These are phyloP conservation scores for Tinamus guttatus DNA, from an alignment of 2,113 vertebrate species.

Conservation along the genomic window DNA sequence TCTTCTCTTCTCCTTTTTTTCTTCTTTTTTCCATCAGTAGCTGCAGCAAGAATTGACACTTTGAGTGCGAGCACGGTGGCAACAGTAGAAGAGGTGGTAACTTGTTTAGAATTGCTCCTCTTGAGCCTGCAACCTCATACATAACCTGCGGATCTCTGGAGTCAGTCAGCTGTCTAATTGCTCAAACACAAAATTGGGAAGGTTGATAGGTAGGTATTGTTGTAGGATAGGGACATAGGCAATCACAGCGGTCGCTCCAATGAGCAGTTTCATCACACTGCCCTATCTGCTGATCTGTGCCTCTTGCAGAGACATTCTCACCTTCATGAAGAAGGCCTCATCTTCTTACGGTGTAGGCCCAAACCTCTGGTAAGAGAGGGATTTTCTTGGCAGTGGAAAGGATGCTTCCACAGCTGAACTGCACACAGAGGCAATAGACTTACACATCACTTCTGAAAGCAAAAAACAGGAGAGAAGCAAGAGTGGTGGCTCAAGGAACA, in stretches of 20 bases:
- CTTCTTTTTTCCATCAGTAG: too few species aligned
- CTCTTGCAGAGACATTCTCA: neutral
- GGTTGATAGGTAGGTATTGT: rapidly evolving
- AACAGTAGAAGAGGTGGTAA: neutral
- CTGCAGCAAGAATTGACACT: neutral
- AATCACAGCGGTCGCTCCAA: neutral
- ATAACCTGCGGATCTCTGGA: neutral
- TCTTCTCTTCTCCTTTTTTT: neutral
- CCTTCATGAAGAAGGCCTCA: neutral
- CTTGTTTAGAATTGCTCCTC: neutral
- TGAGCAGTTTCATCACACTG: neutral
- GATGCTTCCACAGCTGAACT: neutral
- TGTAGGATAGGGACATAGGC: neutral
- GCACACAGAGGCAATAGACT: neutral
- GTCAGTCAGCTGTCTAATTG: neutral
- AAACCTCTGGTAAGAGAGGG: neutral
- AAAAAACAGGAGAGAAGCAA: neutral
- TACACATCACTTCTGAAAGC: neutral
- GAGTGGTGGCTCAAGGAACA: neutral
- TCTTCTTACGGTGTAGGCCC: rapidly evolving
- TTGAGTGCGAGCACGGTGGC: neutral
- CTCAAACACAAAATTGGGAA: neutral
- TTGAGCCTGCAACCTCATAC: neutral
- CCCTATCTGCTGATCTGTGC: neutral
- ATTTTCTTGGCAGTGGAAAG: neutral